These are phyloP conservation scores for Axis porcinus DNA, from an alignment of 2,113 vertebrate genomes.

Conservation along the genomic window DNA sequence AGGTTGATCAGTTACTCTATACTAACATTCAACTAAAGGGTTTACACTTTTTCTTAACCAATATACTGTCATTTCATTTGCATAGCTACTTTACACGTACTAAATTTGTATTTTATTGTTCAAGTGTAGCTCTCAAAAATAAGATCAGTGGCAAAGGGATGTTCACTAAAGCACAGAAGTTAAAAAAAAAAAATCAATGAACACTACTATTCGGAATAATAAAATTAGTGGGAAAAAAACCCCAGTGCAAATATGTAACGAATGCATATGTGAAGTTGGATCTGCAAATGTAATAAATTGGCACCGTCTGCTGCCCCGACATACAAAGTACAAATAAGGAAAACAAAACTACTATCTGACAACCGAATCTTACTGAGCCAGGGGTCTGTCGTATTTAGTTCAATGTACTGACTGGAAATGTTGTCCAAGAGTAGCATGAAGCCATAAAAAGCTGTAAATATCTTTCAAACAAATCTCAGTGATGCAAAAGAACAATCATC, in stretches of 20 bases:
- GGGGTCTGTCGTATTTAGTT: neutral
- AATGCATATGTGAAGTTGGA: neutral
- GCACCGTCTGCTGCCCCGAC: neutral
- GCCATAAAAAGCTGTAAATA: neutral
- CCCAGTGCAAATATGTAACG: neutral
- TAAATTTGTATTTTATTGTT: neutral
- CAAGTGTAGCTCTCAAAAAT: slow-evolving; percentile 10
- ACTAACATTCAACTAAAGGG: neutral
- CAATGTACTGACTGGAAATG: neutral
- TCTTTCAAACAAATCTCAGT: neutral
- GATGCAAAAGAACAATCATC: neutral
- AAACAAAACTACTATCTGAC: neutral
- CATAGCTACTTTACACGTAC: neutral
- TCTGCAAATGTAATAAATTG: neutral
- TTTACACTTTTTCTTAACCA: neutral
- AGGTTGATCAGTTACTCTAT: neutral
- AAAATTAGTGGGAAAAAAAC: neutral
- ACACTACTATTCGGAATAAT: neutral
- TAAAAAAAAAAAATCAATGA: neutral
- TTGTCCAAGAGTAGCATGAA: neutral
- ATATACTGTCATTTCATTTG: neutral
- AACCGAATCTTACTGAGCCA: neutral
- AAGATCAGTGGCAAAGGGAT: neutral
- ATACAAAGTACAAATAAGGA: neutral
- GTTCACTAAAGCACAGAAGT: neutral